Base-by-base conservation (phyloP, 2,113 vertebrate species). In the Phyllostomus hastatus region DNA sequence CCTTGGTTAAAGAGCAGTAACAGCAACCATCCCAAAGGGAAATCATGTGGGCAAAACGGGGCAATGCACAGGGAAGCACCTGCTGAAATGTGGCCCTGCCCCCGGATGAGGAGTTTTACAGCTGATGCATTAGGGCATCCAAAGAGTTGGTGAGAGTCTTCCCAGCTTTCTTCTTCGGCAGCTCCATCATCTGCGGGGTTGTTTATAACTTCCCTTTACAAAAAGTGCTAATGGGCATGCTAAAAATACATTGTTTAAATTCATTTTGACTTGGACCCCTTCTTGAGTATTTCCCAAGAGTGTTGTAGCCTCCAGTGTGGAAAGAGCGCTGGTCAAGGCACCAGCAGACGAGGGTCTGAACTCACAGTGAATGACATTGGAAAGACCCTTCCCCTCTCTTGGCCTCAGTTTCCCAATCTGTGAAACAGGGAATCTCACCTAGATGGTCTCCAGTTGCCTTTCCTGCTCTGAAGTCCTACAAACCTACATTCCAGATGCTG, bases 401-500 rank as follows among this genome's bases (percentile, higher is more conserved):
- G 76, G 16, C 38, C 81, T 84, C 80, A 31, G 93, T 90, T 95
- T 95, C 66, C 50, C 46, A 43, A 15, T 70, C 33, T 95, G 50
- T 87, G 54, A 84, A 72, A 75, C 31, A 64, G 72, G 31, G 22
- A 22, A 22, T 80, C 64, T 48, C 19, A 85, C n/a, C 26, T 67
- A 31, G 35, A n/a, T n/a, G 75, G 35, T 52, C 28, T 83, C n/a
- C 54, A 52, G 28, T 10, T 1, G 69, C 17, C 22, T 41, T 79
- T 83, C 50, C 24, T 61, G 46, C 26, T 66, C 33, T 31, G 24
- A 67, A 78, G 50, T 80, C 59, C n/a, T 82, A 7, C 5, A 69
- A 81, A 70, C 46, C n/a, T 22, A 48, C 66, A 69, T 43, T 33
- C 43, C 17, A 38, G 59, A 35, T 10, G 10, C 46, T 52, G 81